Base-by-base conservation (phyloP, 2,113 vertebrate species). In the Sorex fumeus region DNA sequence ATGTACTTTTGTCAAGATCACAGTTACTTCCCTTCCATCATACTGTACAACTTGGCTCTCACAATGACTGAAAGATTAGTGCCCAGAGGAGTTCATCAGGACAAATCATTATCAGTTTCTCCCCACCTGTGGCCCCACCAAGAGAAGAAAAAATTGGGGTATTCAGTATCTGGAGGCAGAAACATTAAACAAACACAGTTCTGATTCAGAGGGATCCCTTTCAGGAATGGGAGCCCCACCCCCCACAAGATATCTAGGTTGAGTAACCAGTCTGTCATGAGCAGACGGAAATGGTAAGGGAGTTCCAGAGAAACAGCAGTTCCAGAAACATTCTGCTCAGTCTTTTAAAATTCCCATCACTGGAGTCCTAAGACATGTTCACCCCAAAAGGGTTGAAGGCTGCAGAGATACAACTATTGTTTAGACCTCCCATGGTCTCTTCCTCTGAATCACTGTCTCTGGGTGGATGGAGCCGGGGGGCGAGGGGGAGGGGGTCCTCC, bases 401-500 rank as follows among this genome's bases (percentile, higher is more conserved):
- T 43, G n/a, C 53, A 70, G 60, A 40, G 8, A 32, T 32, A 36
- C 27, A 27, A 16, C 53, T 19, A 8, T 28, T 32, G 57, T 27
- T 32, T 18, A 71, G 1, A 40, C 40, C 16, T 30, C n/a, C 50
- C 16, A 0, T 32, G 21, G 21, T 50, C 13, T 47, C n/a, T 82
- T 13, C 1, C 13, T 69, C 60, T 36, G 76, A 36, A 36, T 67
- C 23, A 9, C 34, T 30, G 15, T 30, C 70, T 47, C 3, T 50
- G n/a, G 34, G 69, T 12, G 16, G 25, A 0, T 43, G 36, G 4
- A 3, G 28, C 10, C n/a, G n/a, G n/a, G n/a, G n/a, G n/a, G n/a
- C n/a, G n/a, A n/a, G n/a, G n/a, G n/a, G n/a, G 4, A 36, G 34
- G 16, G 30, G n/a, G 76, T 10, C 40, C 8, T 76, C 40, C 34